Evolutionary conservation across 2,888 invertebrate genomes (phyloP).

Genomic region (Apodemia duryi): DNA sequence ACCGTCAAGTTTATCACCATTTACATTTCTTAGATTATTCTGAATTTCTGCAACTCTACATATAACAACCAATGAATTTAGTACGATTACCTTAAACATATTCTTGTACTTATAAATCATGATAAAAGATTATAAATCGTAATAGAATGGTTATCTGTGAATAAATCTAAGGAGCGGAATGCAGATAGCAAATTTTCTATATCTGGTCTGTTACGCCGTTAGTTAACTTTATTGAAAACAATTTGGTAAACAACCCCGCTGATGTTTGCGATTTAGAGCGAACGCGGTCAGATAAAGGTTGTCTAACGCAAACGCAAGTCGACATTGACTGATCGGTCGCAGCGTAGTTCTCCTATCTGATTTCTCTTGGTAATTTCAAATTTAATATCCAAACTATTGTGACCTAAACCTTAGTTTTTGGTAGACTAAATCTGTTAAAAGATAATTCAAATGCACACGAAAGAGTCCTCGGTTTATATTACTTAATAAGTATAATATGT

Average conservation of each 20-base stretch:
- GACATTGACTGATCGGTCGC: conserved; percentile 77
- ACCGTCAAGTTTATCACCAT: neutral
- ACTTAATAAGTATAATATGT: neutral
- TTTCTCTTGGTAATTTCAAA: conserved; percentile 71
- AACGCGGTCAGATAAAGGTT: conserved; percentile 70
- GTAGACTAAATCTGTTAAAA: neutral
- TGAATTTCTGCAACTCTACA: neutral
- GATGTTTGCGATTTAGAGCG: conserved; percentile 72
- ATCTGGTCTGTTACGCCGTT: conserved; percentile 57
- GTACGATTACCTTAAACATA: conserved; percentile 6
- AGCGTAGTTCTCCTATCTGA: conserved; percentile 73
- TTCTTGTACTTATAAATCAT: conserved; percentile 52
- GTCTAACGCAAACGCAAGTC: conserved; percentile 73
- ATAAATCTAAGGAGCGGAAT: conserved; percentile 53
- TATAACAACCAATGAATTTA: neutral
- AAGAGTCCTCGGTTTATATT: neutral
- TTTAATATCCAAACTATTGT: conserved; percentile 71
- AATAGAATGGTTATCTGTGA: conserved; percentile 59
- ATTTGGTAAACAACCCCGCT: conserved; percentile 73
- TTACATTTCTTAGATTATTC: neutral
- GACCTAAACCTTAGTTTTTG: conserved; percentile 48
- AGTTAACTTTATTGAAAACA: conserved; percentile 73
- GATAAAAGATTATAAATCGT: conserved; percentile 67
- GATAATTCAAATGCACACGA: neutral
- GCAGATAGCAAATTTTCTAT: conserved; percentile 51